Base-by-base conservation (phyloP, 2,888 invertebrate species). In the Temnothorax ravouxi region DNA sequence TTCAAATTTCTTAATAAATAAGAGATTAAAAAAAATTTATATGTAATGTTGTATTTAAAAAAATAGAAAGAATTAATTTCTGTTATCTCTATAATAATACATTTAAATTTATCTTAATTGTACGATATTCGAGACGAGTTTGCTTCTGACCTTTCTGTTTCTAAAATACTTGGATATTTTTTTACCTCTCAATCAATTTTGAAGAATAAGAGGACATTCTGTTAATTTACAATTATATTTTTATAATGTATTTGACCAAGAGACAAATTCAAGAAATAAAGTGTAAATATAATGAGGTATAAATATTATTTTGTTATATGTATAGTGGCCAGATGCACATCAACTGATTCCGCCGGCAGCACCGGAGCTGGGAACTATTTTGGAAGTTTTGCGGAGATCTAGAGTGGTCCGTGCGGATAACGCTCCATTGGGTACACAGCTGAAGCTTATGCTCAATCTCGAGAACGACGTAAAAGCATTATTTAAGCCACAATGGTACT, bases 401-500 rank as follows among this genome's bases (percentile, higher is more conserved):
- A 96, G 96, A 92, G 97, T 98, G 92, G 95, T 96, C 18, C 95
- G 96, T 85, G 98, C 97, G 11, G 98, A 97, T 94, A 97, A 98
- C 95, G 97, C 98, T 86, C 96, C 96, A 38, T 96, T 97, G 93
- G 99, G 99, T 83, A 99, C 99, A 50, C 99, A 99, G 94, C 95
- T 99, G 72, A 99, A 99, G 95, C 95, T 99, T 76, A 95, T 98
- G 90, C 95, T 99, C 61, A 96, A 97, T 18, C 95, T 99, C 88
- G 96, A 97, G 94, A 96, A 96, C 41, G 96, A 97, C 69, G 97
- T 98, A 93, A 97, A 97, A 94, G 97, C 97, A 61, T 96, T 98
- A 90, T 99, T 99, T 93, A 99, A 99, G 95, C 99, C 99, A 67
- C 97, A 97, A 95, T 98, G 98, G 97, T 99, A 97, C 94, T 95